These are phyloP conservation scores for Listronotus bonariensis DNA, from an alignment of 1,140 invertebrate genomes.

Conservation along the genomic window DNA sequence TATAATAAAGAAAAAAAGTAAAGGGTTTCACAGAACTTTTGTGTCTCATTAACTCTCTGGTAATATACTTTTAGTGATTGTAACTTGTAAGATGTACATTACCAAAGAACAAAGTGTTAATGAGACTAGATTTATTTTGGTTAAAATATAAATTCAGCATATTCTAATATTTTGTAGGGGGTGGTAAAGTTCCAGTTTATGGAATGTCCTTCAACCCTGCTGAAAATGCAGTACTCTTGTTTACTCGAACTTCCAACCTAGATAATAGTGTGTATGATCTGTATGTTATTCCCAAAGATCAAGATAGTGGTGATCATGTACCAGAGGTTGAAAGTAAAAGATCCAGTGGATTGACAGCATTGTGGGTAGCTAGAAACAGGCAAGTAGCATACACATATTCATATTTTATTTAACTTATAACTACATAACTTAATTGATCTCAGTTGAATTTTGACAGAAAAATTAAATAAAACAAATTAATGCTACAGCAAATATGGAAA, in stretches of 20 bases:
- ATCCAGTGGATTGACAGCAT: constrained; percentile 87
- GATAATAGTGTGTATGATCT: constrained; percentile 96
- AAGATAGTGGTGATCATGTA: constrained; percentile 58
- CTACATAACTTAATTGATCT: too few relatives aligned
- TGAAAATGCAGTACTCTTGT: constrained; percentile 86
- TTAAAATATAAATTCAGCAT: too few relatives aligned
- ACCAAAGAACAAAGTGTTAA: too few relatives aligned
- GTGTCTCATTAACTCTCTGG: too few relatives aligned
- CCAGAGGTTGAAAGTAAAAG: constrained; percentile 76
- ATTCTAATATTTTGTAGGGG: constrained; percentile 55
- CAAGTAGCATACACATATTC: constrained; percentile 1
- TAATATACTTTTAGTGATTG: too few relatives aligned
- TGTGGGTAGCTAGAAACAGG: constrained; percentile 95
- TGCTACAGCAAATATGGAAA: too few relatives aligned
- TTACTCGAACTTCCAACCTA: constrained; percentile 75
- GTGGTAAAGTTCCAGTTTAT: constrained; percentile 72
- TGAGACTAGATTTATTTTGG: too few relatives aligned
- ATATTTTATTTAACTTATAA: constrained; percentile 5
- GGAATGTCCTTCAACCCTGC: constrained; percentile 97
- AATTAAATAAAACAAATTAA: too few relatives aligned
- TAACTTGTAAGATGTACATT: too few relatives aligned
- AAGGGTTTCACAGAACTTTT: too few relatives aligned
- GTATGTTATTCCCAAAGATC: constrained; percentile 84
- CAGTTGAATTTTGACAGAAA: too few relatives aligned
- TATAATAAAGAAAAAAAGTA: too few relatives aligned